Evolutionary conservation across 2,113 vertebrate genomes (phyloP).

Genomic region (Coturnix japonica): DNA sequence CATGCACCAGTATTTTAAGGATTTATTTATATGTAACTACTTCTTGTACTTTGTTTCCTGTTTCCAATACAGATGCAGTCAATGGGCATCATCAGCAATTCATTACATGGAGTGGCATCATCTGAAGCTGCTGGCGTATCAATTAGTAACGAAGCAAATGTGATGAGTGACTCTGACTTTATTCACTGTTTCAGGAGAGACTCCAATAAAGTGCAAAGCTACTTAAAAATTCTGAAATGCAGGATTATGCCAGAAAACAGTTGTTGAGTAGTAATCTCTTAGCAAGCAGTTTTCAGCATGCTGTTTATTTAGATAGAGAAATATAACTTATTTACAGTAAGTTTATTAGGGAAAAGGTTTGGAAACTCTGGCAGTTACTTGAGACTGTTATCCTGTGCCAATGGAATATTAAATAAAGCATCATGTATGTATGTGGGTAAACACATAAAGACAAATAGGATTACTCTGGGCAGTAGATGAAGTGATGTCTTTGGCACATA

Average conservation of each 20-base stretch:
- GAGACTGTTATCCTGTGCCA: background rate
- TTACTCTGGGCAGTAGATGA: background rate
- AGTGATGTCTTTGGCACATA: background rate
- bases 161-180: slow-evolving; percentile 82
- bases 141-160: slow-evolving; percentile 66
- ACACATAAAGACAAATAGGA: background rate
- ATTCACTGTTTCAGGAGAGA: slow-evolving; percentile 86
- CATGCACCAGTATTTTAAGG: background rate
- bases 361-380: background rate
- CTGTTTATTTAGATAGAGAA: background rate
- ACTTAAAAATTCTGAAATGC: slow-evolving; percentile 87
- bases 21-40: background rate
- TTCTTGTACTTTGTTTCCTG: background rate
- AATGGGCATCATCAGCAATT: slow-evolving; percentile 82
- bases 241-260: slow-evolving; percentile 79
- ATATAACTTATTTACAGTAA: background rate
- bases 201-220: slow-evolving; percentile 87
- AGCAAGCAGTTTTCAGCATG: slow-evolving; percentile 9
- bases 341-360: slow-evolving; percentile 2
- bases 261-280: slow-evolving; percentile 32
- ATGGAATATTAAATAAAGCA: slow-evolving; percentile 19
- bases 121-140: slow-evolving; percentile 64
- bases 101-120: slow-evolving; percentile 65
- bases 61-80: slow-evolving; percentile 80
- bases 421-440: background rate